phyloP scores from a whole-genome alignment of 2,113 vertebrate species.

The Oceanodroma tethys region DNA sequence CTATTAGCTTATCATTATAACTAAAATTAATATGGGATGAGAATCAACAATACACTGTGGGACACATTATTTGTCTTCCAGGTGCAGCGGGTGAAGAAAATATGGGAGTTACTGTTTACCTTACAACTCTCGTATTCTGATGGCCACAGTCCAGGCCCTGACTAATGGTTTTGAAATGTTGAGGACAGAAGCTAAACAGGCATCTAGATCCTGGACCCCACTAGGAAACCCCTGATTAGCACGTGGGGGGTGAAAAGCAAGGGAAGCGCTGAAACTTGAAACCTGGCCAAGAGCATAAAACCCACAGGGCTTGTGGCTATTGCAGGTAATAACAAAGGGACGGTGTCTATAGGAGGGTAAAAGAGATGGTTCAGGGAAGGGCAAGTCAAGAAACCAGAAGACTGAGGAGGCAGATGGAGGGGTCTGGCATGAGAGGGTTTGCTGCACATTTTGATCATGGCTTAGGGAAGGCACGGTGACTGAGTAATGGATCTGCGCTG shows the following conservation, averaged over 20 bases:
- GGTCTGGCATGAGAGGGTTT: neutral
- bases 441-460: neutral
- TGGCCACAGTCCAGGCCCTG: slow-evolving; percentile 74
- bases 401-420: neutral
- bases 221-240: slow-evolving; percentile 70
- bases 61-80: slow-evolving; percentile 77
- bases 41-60: slow-evolving; percentile 55
- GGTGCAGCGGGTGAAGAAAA: slow-evolving; percentile 65
- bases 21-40: slow-evolving; percentile 58
- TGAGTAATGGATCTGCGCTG: neutral
- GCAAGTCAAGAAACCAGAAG: neutral
- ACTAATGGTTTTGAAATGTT: slow-evolving; percentile 76
- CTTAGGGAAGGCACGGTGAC: neutral
- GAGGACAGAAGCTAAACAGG: slow-evolving; percentile 78
- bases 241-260: slow-evolving; percentile 22
- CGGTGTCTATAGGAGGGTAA: neutral
- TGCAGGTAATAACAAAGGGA: slow-evolving; percentile 38
- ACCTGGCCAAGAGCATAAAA: slow-evolving; percentile 55
- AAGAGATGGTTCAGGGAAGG: neutral
- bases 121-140: slow-evolving; percentile 61
- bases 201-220: slow-evolving; percentile 58
- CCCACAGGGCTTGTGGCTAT: neutral
- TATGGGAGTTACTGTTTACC: slow-evolving; percentile 59
- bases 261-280: slow-evolving; percentile 50
- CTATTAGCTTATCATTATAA: slow-evolving; percentile 49